Conservation (phyloP, 2,888 invertebrate genomes). For the Pristionchus japonicus region DNA sequence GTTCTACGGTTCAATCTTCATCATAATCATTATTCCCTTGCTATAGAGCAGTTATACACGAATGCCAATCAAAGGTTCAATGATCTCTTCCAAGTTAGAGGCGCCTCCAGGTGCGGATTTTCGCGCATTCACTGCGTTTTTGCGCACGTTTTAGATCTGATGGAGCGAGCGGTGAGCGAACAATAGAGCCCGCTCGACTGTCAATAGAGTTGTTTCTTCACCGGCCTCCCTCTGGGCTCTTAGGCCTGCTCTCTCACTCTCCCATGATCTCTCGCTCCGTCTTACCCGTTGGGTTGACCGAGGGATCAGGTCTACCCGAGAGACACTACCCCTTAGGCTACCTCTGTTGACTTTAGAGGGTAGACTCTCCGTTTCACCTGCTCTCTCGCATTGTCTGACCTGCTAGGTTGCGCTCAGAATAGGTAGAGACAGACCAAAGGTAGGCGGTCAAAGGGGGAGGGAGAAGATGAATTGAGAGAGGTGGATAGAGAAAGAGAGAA, state of each 20-base stretch:
- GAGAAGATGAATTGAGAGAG: not conserved
- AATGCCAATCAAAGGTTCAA: not conserved
- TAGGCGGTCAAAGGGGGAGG: conserved; percentile 1
- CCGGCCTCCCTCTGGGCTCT: not conserved
- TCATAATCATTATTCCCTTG: not conserved
- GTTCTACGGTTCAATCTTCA: not conserved
- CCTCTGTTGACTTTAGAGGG: conserved; percentile 7
- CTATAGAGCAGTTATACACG: not conserved
- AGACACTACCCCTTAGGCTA: not conserved
- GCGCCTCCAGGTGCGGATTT: too few relatives aligned
- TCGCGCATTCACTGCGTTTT: not conserved
- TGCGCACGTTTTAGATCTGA: not conserved
- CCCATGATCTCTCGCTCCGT: not conserved
- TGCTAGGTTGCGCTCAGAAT: not conserved
- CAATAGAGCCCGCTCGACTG: not conserved
- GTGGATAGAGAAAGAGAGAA: not conserved
- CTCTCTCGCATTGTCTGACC: not conserved
- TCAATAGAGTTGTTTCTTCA: not conserved
- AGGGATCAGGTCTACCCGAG: not conserved
- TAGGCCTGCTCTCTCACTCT: not conserved
- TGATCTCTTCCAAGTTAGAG: not conserved
- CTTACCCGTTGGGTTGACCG: not conserved
- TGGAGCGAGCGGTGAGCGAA: not conserved
- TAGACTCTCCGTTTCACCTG: not conserved
- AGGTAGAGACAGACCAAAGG: not conserved